These are phyloP conservation scores for Silvanus unidentatus DNA, from an alignment of 2,888 invertebrate species.

Conservation along the genomic window DNA sequence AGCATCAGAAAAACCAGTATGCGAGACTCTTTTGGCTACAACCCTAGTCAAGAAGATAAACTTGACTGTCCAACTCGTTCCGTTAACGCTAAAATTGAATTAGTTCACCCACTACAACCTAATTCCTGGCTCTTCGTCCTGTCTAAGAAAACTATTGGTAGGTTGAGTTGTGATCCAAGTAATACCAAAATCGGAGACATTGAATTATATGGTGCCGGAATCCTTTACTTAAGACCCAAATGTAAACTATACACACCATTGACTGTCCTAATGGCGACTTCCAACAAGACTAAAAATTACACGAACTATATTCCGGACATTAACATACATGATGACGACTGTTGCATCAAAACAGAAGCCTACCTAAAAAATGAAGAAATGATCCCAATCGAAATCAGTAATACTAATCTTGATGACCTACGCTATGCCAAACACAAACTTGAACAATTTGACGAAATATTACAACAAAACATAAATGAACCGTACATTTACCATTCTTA, in stretches of 20 bases:
- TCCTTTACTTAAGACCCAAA: conserved; percentile 5
- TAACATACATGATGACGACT: conserved; percentile 9
- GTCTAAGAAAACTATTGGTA: conserved; percentile 7
- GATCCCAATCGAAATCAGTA: conserved; percentile 2
- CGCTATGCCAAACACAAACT: conserved; percentile 10
- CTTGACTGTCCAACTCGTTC: conserved; percentile 3
- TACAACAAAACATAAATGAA: too few species aligned
- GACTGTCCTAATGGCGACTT: conserved; percentile 4
- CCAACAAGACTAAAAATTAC: conserved; percentile 8
- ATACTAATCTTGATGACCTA: conserved; percentile 8
- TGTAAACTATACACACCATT: conserved; percentile 9
- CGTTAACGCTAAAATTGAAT: neutral
- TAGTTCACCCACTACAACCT: conserved; percentile 4
- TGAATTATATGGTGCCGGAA: conserved; percentile 5
- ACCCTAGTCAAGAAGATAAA: neutral
- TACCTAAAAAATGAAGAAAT: neutral
- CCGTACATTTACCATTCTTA: too few species aligned
- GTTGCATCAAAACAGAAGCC: conserved; percentile 5
- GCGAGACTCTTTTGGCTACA: conserved; percentile 8
- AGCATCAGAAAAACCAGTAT: conserved; percentile 8
- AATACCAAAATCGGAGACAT: conserved; percentile 3
- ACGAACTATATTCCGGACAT: conserved; percentile 9
- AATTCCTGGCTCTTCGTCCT: conserved; percentile 9
- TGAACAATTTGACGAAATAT: conserved; percentile 11
- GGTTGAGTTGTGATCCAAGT: conserved; percentile 6